Conservation (phyloP, 2,888 invertebrate species). For the Rhodophaea formosa region DNA sequence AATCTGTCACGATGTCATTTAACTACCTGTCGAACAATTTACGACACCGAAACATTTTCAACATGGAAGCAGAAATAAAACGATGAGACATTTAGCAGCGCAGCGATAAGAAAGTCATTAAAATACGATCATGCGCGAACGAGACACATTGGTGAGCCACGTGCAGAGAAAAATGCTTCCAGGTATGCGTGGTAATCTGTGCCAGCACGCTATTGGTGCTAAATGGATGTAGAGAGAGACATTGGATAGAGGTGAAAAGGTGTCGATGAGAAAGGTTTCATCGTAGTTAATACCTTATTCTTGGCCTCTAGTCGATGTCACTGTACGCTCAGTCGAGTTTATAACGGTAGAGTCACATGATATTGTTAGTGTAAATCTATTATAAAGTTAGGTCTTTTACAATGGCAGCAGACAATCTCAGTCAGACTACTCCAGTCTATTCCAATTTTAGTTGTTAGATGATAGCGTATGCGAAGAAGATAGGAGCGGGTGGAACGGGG, state of each 20-base stretch:
- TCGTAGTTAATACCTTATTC: too few relatives aligned
- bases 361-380: too few relatives aligned
- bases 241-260: background rate
- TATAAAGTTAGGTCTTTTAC: too few relatives aligned
- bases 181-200: background rate
- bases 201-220: background rate
- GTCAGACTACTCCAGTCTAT: too few relatives aligned
- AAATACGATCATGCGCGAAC: constrained; percentile 7
- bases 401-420: too few relatives aligned
- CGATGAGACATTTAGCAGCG: background rate
- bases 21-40: background rate
- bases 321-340: background rate
- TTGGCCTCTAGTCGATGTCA: too few relatives aligned
- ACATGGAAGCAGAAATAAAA: background rate
- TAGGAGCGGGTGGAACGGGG: too few relatives aligned
- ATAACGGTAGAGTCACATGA: too few relatives aligned
- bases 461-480: too few relatives aligned
- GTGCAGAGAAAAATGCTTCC: background rate
- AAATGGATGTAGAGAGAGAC: background rate
- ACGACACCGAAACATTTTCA: background rate
- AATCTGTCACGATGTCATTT: background rate
- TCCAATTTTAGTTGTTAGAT: too few relatives aligned
- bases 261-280: background rate
- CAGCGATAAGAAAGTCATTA: constrained; percentile 9
- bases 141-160: constrained; percentile 3